Conservation (phyloP, 2,797 vertebrate genomes). For the Crypturellus tataupa region DNA sequence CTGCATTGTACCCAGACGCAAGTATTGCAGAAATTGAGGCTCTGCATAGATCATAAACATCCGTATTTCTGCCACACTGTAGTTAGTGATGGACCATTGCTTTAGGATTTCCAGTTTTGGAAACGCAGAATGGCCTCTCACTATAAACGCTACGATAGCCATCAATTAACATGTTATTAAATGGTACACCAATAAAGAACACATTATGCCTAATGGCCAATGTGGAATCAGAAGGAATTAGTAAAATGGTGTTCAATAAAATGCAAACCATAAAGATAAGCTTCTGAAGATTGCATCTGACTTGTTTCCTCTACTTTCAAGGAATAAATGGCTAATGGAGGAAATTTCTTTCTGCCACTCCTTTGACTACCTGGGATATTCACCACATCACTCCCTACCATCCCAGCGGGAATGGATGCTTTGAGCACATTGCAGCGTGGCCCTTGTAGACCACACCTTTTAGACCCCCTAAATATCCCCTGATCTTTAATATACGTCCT, state of each 20-base stretch:
- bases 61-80: neutral
- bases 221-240: slow-evolving; percentile 74
- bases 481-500: neutral
- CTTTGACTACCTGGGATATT: neutral
- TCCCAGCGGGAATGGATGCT: neutral
- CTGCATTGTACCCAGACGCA: neutral
- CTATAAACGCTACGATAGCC: slow-evolving; percentile 33
- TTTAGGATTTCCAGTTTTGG: slow-evolving; percentile 11
- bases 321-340: slow-evolving; percentile 34
- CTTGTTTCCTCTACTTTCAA: slow-evolving; percentile 54
- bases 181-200: slow-evolving; percentile 69
- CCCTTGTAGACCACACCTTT: neutral
- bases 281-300: slow-evolving; percentile 68
- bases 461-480: accelerated
- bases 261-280: slow-evolving; percentile 81
- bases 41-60: neutral
- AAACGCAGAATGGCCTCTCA: neutral
- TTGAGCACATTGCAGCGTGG: accelerated
- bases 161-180: slow-evolving; percentile 73
- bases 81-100: slow-evolving; percentile 25
- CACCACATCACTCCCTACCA: too few species aligned
- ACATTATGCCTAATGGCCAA: slow-evolving; percentile 75
- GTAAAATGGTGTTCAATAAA: slow-evolving; percentile 77
- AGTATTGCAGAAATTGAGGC: neutral
- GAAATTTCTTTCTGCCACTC: neutral